Percentiles rank a stretch among this genome's conserved stretches.
Conservation (phyloP, 2,888 invertebrate species). For the Bimastos eiseni region DNA sequence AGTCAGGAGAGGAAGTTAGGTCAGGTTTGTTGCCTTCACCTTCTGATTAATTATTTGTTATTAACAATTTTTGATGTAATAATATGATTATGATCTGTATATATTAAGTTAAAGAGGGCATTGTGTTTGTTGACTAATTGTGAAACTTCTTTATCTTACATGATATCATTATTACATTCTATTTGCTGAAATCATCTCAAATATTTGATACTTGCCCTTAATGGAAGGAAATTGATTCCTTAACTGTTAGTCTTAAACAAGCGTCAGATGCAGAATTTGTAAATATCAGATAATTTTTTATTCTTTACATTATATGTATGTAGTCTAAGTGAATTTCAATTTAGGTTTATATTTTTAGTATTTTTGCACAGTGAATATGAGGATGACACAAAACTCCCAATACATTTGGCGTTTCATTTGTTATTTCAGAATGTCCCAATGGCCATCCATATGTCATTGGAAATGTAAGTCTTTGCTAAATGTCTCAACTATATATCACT, state of each 20-base stretch:
- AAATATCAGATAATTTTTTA: too few relatives aligned
- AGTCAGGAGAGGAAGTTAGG: background rate
- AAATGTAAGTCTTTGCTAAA: conserved; percentile 42
- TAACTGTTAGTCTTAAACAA: background rate
- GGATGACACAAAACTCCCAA: too few relatives aligned
- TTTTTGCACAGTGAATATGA: background rate
- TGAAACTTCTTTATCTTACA: background rate
- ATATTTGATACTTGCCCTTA: background rate
- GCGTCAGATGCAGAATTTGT: too few relatives aligned
- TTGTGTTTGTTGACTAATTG: background rate
- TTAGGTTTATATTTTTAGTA: background rate
- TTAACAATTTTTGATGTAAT: too few relatives aligned
- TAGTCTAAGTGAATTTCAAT: background rate
- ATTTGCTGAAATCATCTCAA: background rate
- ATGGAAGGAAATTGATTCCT: background rate
- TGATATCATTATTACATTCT: background rate
- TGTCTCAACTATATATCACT: conserved; percentile 2
- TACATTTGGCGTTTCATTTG: background rate
- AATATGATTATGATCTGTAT: too few relatives aligned
- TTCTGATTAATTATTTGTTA: too few relatives aligned
- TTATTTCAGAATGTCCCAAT: conserved; percentile 54
- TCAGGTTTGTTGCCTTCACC: background rate
- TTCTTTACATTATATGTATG: background rate
- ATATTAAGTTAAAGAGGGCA: too few relatives aligned
- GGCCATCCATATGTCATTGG: conserved; percentile 56